These are phyloP conservation scores for Corythoichthys haematopterus DNA, from an alignment of 2,113 vertebrate genomes.

Conservation along the genomic window DNA sequence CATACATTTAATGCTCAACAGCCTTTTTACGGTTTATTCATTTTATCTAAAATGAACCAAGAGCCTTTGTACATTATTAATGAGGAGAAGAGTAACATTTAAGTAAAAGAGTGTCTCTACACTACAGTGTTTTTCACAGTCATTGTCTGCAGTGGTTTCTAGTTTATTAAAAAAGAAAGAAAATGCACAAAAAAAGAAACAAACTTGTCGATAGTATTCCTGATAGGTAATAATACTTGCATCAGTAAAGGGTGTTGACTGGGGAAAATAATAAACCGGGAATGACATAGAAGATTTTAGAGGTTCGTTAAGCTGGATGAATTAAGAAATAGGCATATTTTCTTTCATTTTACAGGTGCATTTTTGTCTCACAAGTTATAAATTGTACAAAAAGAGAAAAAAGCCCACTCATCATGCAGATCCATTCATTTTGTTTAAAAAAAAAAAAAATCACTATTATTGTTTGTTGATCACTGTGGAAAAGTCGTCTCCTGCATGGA, in stretches of 20 bases:
- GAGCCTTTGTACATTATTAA: slow-evolving; percentile 67
- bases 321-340: slow-evolving; percentile 41
- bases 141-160: slow-evolving; percentile 28
- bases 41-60: slow-evolving; percentile 47
- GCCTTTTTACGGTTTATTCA: slow-evolving; percentile 29
- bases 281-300: slow-evolving; percentile 18
- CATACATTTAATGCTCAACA: slow-evolving; percentile 48
- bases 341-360: slow-evolving; percentile 42
- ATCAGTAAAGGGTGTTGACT: slow-evolving; percentile 30
- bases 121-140: slow-evolving; percentile 46
- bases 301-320: slow-evolving; percentile 21
- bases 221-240: background rate
- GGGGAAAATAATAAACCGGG: slow-evolving; percentile 4
- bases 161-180: slow-evolving; percentile 34
- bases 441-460: slow-evolving; percentile 61
- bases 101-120: slow-evolving; percentile 40
- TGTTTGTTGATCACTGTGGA: slow-evolving; percentile 44
- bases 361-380: slow-evolving; percentile 43
- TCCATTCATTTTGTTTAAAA: slow-evolving; percentile 57
- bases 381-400: slow-evolving; percentile 12
- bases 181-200: slow-evolving; percentile 11
- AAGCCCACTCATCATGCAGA: slow-evolving; percentile 19
- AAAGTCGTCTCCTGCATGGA: slow-evolving; percentile 32
- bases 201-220: slow-evolving; percentile 1
- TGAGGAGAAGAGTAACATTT: slow-evolving; percentile 43